Base-by-base conservation (phyloP, 2,797 vertebrate species). In the Scolopax rusticola region DNA sequence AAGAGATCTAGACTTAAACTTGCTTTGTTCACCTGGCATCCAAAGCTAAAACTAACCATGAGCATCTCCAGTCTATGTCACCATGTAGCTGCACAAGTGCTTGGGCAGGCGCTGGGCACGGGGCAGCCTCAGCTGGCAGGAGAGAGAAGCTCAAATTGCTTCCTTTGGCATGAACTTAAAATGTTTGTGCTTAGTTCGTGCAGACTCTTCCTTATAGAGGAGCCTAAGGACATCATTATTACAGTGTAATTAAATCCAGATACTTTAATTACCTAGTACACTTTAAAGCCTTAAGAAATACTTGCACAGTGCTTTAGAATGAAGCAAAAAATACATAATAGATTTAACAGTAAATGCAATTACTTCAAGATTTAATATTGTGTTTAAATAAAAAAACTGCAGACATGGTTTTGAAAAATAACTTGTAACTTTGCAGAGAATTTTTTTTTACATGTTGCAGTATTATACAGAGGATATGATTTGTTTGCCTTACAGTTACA, bases 211-310 rank as follows among this genome's bases (percentile, higher is more conserved):
- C 68, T 90, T 73, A 28, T 33, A 78, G 61, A 43, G 41, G 7
- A 61, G 57, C 70, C 82, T 81, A 6, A 92, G 79, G 87, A 47
- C 65, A 36, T 75, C 2, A 1, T 87, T 76, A 65, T 40, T 76
- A 38, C n/a, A 38, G 30, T 15, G 36, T 73, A 78, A 90, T 93
- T 93, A 89, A 90, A 45, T 84, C 30, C 24, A 54, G 10, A 82
- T 82, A 65, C 57, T 90, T 87, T 82, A 89, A 89, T 92, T 89
- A 71, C 25, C n/a, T 21, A 32, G 25, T 33, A 36, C 19, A 30
- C 32, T 75, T 68, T 36, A 79, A 90, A 87, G 63, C 63, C 40
- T 59, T 82, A 71, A 76, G 69, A 94, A 89, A 81, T 73, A 27
- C 18, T 77, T 70, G 18, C 2, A 3, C 32, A 18, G 23, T 67